Percentiles rank a stretch among this genome's conserved stretches.
Evolutionary conservation across 2,797 vertebrate species (phyloP).

Genomic region (Jordanella pulchra): DNA sequence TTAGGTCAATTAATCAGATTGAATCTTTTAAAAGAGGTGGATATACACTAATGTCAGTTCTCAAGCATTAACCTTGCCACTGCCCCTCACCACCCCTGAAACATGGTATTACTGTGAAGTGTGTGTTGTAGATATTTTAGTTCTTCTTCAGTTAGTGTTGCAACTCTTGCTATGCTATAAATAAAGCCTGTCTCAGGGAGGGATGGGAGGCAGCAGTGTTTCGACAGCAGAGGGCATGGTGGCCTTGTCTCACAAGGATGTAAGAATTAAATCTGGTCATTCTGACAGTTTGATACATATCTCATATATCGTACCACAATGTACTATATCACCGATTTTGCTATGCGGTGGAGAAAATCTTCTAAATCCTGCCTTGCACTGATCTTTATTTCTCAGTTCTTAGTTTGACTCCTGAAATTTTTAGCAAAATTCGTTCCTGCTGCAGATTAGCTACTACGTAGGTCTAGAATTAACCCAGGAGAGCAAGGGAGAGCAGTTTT

Average conservation of each 20-base stretch:
- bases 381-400: background rate
- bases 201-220: slow-evolving; percentile 69
- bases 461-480: background rate
- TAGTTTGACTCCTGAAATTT: background rate
- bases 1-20: background rate
- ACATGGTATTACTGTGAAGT: background rate
- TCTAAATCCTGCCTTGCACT: background rate
- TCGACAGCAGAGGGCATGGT: slow-evolving; percentile 80
- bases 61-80: background rate
- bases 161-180: slow-evolving; percentile 73
- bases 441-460: background rate
- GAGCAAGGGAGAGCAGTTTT: no score
- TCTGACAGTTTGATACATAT: slow-evolving; percentile 18
- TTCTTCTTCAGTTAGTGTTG: slow-evolving; percentile 55
- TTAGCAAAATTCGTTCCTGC: background rate
- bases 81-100: background rate
- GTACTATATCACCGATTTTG: background rate
- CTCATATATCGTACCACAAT: background rate
- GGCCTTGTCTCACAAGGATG: slow-evolving; percentile 75
- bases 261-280: slow-evolving; percentile 65
- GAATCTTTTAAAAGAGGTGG: background rate
- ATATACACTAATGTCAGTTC: background rate
- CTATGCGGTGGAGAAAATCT: background rate
- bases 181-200: slow-evolving; percentile 76
- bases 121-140: slow-evolving; percentile 1